phyloP scores from a whole-genome alignment of 2,888 invertebrate species.

The Acanthosepion esculentum region DNA sequence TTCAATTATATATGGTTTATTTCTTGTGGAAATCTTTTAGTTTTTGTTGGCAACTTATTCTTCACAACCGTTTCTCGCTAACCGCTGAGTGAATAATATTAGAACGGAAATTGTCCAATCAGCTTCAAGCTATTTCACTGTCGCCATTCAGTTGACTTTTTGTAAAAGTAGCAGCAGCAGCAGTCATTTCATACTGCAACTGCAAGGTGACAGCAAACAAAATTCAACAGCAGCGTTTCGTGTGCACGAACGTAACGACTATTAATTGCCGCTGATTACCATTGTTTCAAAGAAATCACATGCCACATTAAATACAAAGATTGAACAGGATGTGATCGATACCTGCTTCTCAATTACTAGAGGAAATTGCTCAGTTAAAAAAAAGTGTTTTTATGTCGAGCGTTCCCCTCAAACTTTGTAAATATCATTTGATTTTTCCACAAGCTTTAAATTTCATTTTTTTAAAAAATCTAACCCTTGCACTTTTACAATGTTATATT shows the following conservation, averaged over 20 bases:
- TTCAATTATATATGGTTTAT: too few species aligned
- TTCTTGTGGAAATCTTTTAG: too few species aligned
- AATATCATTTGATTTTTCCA: too few species aligned
- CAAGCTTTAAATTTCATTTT: too few species aligned
- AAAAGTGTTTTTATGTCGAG: not conserved
- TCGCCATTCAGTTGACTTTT: not conserved
- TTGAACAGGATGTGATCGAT: not conserved
- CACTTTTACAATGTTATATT: too few species aligned
- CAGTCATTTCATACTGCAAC: not conserved
- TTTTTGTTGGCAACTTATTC: not conserved
- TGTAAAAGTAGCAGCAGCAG: not conserved
- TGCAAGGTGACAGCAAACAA: not conserved
- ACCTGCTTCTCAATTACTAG: not conserved
- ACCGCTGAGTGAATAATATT: not conserved
- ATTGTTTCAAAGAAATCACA: slow-evolving; percentile 20
- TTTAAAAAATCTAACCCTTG: too few species aligned
- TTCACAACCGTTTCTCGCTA: not conserved
- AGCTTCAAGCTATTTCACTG: not conserved
- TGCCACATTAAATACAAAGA: not conserved
- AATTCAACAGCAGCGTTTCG: not conserved
- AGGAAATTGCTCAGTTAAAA: not conserved
- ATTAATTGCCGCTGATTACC: not conserved
- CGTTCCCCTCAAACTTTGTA: not conserved
- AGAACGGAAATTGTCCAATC: slow-evolving; percentile 8
- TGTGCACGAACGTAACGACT: not conserved